phyloP scores from a whole-genome alignment of 2,113 vertebrate species.

The Mus pahari region DNA sequence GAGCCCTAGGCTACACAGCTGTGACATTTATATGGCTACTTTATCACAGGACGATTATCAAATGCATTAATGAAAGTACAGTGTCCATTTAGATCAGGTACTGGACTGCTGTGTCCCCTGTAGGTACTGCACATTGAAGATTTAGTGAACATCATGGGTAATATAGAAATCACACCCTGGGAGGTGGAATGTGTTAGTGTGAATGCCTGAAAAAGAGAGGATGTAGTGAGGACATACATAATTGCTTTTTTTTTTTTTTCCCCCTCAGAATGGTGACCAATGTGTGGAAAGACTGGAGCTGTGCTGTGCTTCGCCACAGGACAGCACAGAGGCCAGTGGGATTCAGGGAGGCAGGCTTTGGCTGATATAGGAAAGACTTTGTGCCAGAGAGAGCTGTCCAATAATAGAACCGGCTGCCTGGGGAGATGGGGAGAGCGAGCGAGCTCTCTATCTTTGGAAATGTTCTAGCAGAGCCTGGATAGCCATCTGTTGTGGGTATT shows the following conservation, averaged over 20 bases:
- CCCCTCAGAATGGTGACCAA: neutral
- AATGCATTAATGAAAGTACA: neutral
- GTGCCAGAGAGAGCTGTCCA: slow-evolving; percentile 79
- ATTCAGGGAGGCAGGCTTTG: slow-evolving; percentile 75
- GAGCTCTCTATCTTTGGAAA: slow-evolving; percentile 83
- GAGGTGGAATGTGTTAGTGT: neutral
- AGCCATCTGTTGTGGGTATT: slow-evolving; percentile 82
- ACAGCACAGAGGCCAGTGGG: slow-evolving; percentile 57
- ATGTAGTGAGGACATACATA: neutral
- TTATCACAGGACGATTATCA: neutral
- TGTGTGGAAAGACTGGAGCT: slow-evolving; percentile 29
- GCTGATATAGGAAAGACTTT: slow-evolving; percentile 55
- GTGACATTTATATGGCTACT: neutral
- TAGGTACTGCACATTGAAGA: neutral
- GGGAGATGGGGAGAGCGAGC: slow-evolving; percentile 75
- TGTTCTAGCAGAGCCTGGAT: slow-evolving; percentile 80
- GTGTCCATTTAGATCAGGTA: neutral
- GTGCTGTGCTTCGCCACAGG: slow-evolving; percentile 27
- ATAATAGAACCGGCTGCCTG: slow-evolving; percentile 82
- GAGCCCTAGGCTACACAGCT: neutral
- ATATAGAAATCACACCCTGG: neutral
- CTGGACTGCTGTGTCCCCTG: neutral
- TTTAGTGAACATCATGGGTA: neutral
- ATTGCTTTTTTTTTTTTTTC: neutral
- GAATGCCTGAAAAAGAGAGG: neutral